Conservation (phyloP, 2,113 vertebrate species). For the Sisor rabdophorus region DNA sequence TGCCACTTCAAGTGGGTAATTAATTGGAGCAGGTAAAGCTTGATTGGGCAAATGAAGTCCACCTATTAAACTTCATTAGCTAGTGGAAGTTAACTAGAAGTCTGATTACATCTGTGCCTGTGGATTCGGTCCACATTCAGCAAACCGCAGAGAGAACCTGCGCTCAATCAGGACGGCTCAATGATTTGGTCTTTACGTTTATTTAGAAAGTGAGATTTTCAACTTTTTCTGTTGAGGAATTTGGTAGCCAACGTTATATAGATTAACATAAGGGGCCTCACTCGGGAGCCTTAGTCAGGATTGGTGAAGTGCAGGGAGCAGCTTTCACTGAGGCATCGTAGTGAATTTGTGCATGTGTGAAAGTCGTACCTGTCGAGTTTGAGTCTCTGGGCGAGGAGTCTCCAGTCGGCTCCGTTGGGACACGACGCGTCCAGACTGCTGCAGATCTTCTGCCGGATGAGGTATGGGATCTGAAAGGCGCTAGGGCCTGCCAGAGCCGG, state of each 20-base stretch:
- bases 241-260: too few species aligned
- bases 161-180: not conserved
- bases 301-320: too few species aligned
- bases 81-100: constrained; percentile 61
- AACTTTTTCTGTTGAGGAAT: too few species aligned
- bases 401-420: constrained; percentile 91
- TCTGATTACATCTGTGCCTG: constrained; percentile 58
- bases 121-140: constrained; percentile 34
- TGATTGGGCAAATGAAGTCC: constrained; percentile 68
- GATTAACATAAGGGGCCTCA: too few species aligned
- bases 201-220: too few species aligned
- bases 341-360: too few species aligned
- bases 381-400: constrained; percentile 93
- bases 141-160: not conserved
- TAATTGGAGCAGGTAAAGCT: constrained; percentile 65
- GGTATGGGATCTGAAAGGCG: constrained; percentile 99
- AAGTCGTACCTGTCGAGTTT: constrained; percentile 86
- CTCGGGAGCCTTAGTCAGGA: too few species aligned
- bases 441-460: constrained; percentile 99
- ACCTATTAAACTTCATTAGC: constrained; percentile 66
- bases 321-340: too few species aligned
- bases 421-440: constrained; percentile 89
- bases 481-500: constrained; percentile 95
- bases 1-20: constrained; percentile 64
- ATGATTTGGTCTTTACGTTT: too few species aligned